Evolutionary conservation across 2,797 vertebrate species (phyloP), one percentile per base, ranked within the genome.

Genomic region (Knipowitschia caucasica): DNA sequence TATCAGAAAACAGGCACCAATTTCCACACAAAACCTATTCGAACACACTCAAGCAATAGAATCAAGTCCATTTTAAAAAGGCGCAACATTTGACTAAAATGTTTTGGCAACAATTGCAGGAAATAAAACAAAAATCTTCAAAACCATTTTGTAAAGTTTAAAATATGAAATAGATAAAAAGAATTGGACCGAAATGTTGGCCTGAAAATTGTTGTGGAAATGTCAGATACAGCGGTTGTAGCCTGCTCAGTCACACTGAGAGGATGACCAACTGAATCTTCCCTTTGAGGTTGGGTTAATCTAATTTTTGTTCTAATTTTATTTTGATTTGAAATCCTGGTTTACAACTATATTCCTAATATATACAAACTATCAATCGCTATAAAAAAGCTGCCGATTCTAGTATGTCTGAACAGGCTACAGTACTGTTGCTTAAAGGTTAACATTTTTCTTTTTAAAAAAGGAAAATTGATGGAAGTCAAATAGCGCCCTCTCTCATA

Each of bases 91-190:
- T 12, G 8, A 43, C 14, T 35, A 53, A 44, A 36, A 33, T 11
- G 20, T 60, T 45, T 64, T 63, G 55, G 58, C 46, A 66, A 63
- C 35, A 42, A 30, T n/a, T 49, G 25, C 24, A 23, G 44, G 44
- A 42, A n/a, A 15, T 10, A 15, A 45, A 47, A 49, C 1, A 39
- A 33, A 3, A 2, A 50, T 11, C 35, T 53, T n/a, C 11, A 46
- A 7, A 9, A 8, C 21, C 24, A n/a, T 40, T 31, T 43, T 43
- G 24, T 25, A 2, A 15, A 44, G 6, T 47, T 31, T 21, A 12
- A 47, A 31, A 12, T 30, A 30, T 20, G 44, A 9, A 30, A 20
- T 20, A 31, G 2, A 11, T 18, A 12, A 44, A 21, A 44, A 45
- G 15, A 8, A 34, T 26, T 3, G 5, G 25, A n/a, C 7, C 17